A percentile compares a stretch with the other conserved stretches of the same genome.
These are phyloP conservation scores for Athalia rosae DNA, from an alignment of 2,888 invertebrate species.

Conservation along the genomic window DNA sequence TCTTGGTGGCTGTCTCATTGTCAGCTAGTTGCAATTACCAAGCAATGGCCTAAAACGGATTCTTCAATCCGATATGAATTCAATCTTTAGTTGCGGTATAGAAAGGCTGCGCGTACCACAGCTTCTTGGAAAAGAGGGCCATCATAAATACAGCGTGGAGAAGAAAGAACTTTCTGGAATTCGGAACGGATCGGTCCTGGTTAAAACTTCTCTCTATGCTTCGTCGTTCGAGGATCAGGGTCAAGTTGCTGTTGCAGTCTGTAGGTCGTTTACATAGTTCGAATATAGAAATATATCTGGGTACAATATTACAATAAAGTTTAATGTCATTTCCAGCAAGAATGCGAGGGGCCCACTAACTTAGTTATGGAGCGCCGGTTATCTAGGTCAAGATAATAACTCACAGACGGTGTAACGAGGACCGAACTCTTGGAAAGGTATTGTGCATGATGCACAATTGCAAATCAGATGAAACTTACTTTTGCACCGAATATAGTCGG, in stretches of 20 bases:
- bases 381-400: constrained; percentile 44
- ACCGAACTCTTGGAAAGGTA: neutral
- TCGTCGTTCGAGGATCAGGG: constrained; percentile 5
- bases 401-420: constrained; percentile 9
- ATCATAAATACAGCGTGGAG: neutral
- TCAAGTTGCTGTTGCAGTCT: neutral
- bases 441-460: neutral
- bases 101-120: constrained; percentile 2
- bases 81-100: neutral
- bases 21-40: too few species aligned
- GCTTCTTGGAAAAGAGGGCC: too few species aligned
- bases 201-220: neutral
- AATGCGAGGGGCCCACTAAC: constrained; percentile 47
- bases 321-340: constrained; percentile 33
- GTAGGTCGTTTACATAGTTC: constrained; percentile 20
- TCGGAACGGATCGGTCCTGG: constrained; percentile 17
- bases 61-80: neutral
- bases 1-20: neutral
- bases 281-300: neutral
- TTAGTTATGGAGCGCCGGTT: constrained; percentile 40
- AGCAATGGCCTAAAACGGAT: too few species aligned
- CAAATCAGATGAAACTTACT: neutral
- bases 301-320: neutral
- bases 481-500: neutral
- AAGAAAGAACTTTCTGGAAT: constrained; percentile 11